phyloP scores from a whole-genome alignment of 2,797 vertebrate species.

The Crenuchus spilurus region DNA sequence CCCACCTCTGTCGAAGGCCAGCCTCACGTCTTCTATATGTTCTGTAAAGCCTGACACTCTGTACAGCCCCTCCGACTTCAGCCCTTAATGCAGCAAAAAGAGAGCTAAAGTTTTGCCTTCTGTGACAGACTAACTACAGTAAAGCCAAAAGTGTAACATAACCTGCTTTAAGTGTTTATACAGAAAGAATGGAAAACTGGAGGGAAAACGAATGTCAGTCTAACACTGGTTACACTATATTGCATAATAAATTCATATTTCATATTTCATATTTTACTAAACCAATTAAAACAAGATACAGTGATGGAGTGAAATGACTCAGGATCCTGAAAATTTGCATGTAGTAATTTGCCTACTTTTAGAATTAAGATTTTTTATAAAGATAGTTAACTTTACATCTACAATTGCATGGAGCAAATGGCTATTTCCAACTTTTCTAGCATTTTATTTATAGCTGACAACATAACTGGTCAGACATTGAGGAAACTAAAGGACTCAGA shows the following conservation, averaged over 20 bases:
- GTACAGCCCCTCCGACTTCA: slow-evolving; percentile 95
- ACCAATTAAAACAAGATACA: not conserved
- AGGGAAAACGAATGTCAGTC: not conserved
- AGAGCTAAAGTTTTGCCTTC: not conserved
- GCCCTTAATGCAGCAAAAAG: slow-evolving; percentile 74
- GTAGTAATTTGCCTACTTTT: too few species aligned
- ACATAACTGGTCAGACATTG: not conserved
- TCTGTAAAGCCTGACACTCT: slow-evolving; percentile 97
- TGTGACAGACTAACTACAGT: not conserved
- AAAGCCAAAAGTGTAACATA: too few species aligned
- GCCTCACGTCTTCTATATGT: slow-evolving; percentile 94
- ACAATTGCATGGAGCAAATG: not conserved
- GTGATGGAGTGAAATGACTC: too few species aligned
- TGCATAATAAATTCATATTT: not conserved
- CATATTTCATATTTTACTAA: not conserved
- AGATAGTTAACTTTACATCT: too few species aligned
- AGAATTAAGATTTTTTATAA: too few species aligned
- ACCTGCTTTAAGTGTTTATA: too few species aligned
- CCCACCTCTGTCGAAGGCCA: slow-evolving; percentile 95
- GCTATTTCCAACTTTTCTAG: not conserved
- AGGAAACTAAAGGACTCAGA: not conserved
- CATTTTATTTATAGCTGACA: not conserved
- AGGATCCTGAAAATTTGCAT: too few species aligned
- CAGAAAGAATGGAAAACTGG: not conserved
- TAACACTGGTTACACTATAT: not conserved